Conservation (phyloP, 92 coral and sea anemone species). For the Umimayanthus kanabou region DNA sequence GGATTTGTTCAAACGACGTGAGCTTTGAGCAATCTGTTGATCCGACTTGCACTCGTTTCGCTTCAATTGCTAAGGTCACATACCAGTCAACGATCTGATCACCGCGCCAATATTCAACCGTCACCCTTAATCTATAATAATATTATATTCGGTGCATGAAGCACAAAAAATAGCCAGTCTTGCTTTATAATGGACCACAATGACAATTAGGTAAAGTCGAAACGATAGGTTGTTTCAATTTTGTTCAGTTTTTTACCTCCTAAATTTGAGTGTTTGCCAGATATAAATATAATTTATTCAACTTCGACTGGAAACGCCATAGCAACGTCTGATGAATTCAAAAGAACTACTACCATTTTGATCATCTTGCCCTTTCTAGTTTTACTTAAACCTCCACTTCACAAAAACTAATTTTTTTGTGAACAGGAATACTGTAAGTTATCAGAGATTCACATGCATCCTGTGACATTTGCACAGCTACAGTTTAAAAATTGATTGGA, state of each 20-base stretch:
- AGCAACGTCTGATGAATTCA: not conserved
- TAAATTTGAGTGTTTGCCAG: not conserved
- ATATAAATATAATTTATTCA: no score
- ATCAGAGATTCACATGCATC: not conserved
- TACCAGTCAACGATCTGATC: no score
- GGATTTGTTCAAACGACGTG: not conserved
- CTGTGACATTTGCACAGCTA: no score
- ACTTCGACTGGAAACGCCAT: not conserved
- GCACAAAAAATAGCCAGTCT: not conserved
- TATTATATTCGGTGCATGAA: not conserved
- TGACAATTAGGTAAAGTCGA: not conserved
- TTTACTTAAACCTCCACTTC: no score
- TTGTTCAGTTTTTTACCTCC: no score
- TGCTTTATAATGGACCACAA: not conserved
- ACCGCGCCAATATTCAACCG: not conserved
- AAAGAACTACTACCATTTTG: not conserved
- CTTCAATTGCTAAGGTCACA: no score
- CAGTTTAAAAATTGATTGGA: no score
- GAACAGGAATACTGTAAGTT: not conserved
- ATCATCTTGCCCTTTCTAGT: no score
- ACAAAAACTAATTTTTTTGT: no score
- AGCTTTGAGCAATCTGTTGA: not conserved
- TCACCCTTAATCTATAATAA: not conserved
- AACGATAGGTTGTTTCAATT: not conserved
- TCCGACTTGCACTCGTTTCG: not conserved